Percentiles rank a stretch among this genome's conserved stretches.
Conservation (phyloP, 2,888 invertebrate genomes). For the Flexamia atlantica region DNA sequence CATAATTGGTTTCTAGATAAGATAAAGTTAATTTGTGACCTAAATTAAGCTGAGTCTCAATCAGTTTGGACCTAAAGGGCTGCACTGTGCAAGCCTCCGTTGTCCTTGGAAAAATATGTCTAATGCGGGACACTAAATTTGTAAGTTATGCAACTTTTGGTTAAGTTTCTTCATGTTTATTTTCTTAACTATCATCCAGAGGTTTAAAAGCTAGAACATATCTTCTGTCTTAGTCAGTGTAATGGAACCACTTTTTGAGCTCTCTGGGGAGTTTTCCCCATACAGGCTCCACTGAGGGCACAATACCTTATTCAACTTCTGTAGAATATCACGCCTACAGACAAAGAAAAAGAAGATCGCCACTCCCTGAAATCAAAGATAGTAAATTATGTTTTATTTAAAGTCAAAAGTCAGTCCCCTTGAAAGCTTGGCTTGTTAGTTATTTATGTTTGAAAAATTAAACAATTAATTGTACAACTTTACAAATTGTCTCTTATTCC, state of each 20-base stretch:
- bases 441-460: no score
- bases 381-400: not conserved
- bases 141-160: not conserved
- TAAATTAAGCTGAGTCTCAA: no score
- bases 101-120: no score
- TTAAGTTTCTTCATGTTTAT: not conserved
- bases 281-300: not conserved
- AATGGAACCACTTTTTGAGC: not conserved
- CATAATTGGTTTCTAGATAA: no score
- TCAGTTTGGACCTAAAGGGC: no score
- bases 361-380: constrained; percentile 19
- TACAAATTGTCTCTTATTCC: no score
- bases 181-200: not conserved
- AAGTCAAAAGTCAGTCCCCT: no score
- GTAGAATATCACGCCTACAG: not conserved
- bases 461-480: no score
- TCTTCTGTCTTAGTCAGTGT: not conserved
- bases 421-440: no score
- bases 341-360: constrained; percentile 16
- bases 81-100: no score
- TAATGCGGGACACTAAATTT: no score
- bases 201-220: not conserved
- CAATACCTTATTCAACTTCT: not conserved
- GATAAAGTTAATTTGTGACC: no score
- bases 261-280: not conserved